Percentiles rank a stretch among this genome's conserved stretches.
Conservation (phyloP, 2,888 invertebrate genomes). For the Frankliniella fusca region DNA sequence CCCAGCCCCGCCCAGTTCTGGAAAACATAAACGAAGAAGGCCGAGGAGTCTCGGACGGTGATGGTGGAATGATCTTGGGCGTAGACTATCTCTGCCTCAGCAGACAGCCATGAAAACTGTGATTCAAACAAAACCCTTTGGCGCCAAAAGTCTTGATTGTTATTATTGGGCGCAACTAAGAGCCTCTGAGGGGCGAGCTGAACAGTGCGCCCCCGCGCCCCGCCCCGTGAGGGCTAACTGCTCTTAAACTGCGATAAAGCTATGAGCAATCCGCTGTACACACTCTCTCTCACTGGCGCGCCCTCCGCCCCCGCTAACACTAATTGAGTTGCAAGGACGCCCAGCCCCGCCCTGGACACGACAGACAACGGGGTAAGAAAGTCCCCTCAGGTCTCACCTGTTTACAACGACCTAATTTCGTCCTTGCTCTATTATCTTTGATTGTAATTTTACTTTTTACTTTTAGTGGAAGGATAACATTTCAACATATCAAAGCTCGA, state of each 20-base stretch:
- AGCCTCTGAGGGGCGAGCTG: not conserved
- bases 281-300: not conserved
- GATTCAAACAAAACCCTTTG: not conserved
- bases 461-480: not conserved
- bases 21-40: no score
- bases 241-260: not conserved
- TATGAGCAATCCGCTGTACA: not conserved
- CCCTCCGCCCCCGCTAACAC: not conserved
- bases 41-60: no score
- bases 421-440: not conserved
- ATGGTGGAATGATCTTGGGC: no score
- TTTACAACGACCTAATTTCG: not conserved
- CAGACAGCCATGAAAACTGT: not conserved
- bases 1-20: no score
- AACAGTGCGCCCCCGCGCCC: not conserved
- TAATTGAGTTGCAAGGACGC: not conserved
- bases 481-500: not conserved
- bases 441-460: not conserved
- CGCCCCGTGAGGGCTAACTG: not conserved
- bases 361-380: not conserved
- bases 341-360: not conserved
- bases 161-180: not conserved
- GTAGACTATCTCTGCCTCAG: not conserved
- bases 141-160: not conserved
- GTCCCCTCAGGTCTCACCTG: no score